Evolutionary conservation across 2,113 vertebrate genomes (phyloP).

Genomic region (Aptenodytes patagonicus): DNA sequence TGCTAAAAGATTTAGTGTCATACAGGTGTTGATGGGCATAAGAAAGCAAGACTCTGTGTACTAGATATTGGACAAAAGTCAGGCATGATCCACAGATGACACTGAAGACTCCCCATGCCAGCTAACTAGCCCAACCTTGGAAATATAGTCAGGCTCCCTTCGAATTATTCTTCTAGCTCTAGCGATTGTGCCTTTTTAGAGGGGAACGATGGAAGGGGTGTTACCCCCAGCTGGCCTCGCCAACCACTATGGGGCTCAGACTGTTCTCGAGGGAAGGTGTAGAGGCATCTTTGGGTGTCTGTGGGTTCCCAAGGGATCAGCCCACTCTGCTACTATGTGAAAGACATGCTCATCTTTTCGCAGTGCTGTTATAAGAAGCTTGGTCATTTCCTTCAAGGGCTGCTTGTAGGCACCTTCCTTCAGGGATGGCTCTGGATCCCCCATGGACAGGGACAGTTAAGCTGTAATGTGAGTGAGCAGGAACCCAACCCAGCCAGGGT

Average conservation of each 20-base stretch:
- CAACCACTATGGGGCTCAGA: not conserved
- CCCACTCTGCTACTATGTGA: not conserved
- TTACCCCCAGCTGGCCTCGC: not conserved
- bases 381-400: not conserved
- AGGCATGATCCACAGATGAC: not conserved
- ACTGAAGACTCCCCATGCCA: not conserved
- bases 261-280: not conserved
- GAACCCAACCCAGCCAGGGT: not conserved
- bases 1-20: not conserved
- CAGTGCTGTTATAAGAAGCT: not conserved
- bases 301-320: not conserved
- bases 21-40: not conserved
- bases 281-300: not conserved
- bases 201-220: not conserved
- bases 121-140: not conserved
- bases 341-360: not conserved
- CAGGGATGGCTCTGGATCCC: not conserved
- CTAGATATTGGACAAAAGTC: not conserved
- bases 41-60: not conserved
- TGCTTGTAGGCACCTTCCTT: not conserved
- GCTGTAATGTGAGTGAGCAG: not conserved
- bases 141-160: not conserved
- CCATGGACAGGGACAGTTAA: not conserved
- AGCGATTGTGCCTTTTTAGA: fast-evolving
- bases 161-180: not conserved